Evolutionary conservation across 2,113 vertebrate genomes (phyloP).

Genomic region (Gobius niger): DNA sequence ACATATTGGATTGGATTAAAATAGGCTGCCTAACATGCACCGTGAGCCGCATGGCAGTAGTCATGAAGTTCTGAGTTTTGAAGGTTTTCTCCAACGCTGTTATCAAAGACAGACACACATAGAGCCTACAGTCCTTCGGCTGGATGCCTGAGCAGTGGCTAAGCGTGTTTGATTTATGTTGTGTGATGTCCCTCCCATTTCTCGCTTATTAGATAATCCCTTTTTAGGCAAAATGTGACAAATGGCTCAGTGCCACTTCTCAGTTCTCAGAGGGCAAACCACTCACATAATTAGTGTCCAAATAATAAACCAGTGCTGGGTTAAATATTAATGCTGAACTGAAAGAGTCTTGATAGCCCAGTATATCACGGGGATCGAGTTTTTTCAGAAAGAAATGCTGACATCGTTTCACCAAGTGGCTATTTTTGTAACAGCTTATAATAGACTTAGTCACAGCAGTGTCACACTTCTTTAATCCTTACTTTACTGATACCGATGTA

Average conservation of each 20-base stretch:
- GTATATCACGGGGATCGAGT: conserved; percentile 8
- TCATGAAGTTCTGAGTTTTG: conserved; percentile 7
- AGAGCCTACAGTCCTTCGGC: conserved; percentile 18
- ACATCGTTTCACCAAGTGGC: conserved; percentile 1
- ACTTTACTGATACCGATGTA: not conserved
- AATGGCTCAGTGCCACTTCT: conserved; percentile 15
- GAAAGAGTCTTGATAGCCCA: conserved; percentile 13
- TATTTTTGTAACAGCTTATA: conserved; percentile 17
- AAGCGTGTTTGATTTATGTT: conserved; percentile 51
- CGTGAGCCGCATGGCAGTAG: not conserved
- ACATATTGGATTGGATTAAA: no score
- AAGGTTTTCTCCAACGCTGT: conserved; percentile 23
- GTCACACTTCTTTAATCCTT: not conserved
- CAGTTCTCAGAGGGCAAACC: conserved; percentile 16
- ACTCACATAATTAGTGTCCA: conserved; percentile 20
- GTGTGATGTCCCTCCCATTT: conserved; percentile 54
- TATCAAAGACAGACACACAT: conserved; percentile 35
- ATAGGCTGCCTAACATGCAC: no score
- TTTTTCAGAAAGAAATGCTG: not conserved
- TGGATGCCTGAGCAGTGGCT: conserved; percentile 27
- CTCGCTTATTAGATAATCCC: conserved; percentile 42
- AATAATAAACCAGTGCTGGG: conserved; percentile 13
- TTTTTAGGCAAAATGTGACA: conserved; percentile 35
- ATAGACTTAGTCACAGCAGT: conserved; percentile 1
- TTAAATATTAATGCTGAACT: conserved; percentile 26